Evolutionary conservation across 2,113 vertebrate species (phyloP).

Genomic region (Leptobrachium ailaonicum): DNA sequence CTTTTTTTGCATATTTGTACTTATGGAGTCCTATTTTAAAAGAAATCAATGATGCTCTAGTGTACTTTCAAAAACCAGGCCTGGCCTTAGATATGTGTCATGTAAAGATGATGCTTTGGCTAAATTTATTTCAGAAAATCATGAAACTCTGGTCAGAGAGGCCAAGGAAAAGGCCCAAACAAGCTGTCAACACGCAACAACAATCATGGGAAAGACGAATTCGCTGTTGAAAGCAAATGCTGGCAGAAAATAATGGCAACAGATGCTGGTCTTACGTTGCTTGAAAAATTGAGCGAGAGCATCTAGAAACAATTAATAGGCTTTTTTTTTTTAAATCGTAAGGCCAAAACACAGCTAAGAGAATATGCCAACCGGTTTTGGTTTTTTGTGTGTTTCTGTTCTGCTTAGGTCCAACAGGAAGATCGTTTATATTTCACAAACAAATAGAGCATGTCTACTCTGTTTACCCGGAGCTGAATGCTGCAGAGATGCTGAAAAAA

Average conservation of each 20-base stretch:
- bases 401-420: no score
- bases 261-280: background rate
- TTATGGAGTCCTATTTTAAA: constrained; percentile 4
- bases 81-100: background rate
- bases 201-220: background rate
- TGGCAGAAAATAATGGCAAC: background rate
- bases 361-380: no score
- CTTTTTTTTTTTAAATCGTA: background rate
- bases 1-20: constrained; percentile 4
- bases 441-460: no score
- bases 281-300: background rate
- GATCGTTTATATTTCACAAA: no score
- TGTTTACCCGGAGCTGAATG: no score
- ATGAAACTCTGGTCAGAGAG: background rate
- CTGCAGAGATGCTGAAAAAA: no score
- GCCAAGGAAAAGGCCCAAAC: background rate
- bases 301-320: background rate
- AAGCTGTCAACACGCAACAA: background rate
- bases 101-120: constrained; percentile 3
- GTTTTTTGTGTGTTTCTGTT: no score
- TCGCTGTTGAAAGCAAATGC: background rate
- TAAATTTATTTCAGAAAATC: background rate
- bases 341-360: no score
- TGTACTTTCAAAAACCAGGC: constrained; percentile 8
- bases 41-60: background rate